Evolutionary conservation across 2,888 invertebrate species (phyloP).

Genomic region (Eilema griseolum): DNA sequence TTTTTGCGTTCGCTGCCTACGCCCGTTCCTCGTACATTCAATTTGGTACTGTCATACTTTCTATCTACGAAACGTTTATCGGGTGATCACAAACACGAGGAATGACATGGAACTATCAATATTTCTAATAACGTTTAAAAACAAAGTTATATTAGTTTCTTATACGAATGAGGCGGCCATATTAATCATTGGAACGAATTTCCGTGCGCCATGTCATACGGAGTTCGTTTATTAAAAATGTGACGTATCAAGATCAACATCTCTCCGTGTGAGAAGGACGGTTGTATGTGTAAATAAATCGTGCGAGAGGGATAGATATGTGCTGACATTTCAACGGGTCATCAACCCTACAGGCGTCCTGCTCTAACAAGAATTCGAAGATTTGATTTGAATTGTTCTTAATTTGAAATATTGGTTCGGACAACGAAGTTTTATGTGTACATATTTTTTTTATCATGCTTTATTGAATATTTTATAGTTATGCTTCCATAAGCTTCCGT

Average conservation of each 20-base stretch:
- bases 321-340: slow-evolving; percentile 86
- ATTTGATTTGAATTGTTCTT: slow-evolving; percentile 87
- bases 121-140: slow-evolving; percentile 86
- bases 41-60: slow-evolving; percentile 81
- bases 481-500: slow-evolving; percentile 76
- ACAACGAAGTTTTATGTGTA: slow-evolving; percentile 67
- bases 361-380: slow-evolving; percentile 86
- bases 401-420: slow-evolving; percentile 83
- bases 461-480: slow-evolving; percentile 76
- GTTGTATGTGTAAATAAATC: slow-evolving; percentile 57
- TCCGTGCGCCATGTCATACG: slow-evolving; percentile 85
- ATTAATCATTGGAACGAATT: slow-evolving; percentile 87
- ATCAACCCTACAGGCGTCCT: slow-evolving; percentile 85
- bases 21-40: slow-evolving; percentile 71
- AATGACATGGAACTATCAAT: slow-evolving; percentile 87
- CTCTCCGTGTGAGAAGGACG: slow-evolving; percentile 77
- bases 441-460: slow-evolving; percentile 66
- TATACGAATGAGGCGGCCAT: slow-evolving; percentile 78
- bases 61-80: slow-evolving; percentile 82
- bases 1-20: slow-evolving; percentile 74
- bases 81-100: slow-evolving; percentile 81
- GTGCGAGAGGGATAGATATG: slow-evolving; percentile 74
- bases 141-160: slow-evolving; percentile 84
- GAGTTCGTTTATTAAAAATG: slow-evolving; percentile 87
- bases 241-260: slow-evolving; percentile 88